phyloP scores from a whole-genome alignment of 2,113 vertebrate genomes.

The Vulpes lagopus region DNA sequence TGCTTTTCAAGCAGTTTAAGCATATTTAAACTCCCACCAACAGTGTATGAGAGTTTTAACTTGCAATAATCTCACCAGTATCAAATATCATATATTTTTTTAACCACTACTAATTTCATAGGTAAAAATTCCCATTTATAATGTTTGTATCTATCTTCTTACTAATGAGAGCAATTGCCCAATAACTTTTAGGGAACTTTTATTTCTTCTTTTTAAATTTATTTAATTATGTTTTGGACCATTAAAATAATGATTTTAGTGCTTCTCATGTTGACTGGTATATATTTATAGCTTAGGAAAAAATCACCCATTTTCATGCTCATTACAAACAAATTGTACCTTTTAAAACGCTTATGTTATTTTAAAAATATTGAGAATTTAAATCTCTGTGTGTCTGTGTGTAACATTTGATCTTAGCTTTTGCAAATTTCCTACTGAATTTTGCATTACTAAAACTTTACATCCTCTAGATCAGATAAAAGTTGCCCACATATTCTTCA shows the following conservation, averaged over 20 bases:
- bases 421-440: background rate
- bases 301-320: background rate
- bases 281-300: background rate
- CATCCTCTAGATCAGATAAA: background rate
- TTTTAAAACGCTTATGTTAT: background rate
- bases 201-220: background rate
- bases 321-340: background rate
- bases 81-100: background rate
- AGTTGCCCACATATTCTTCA: background rate
- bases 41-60: background rate
- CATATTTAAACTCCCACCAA: background rate
- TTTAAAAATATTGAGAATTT: background rate
- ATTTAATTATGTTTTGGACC: background rate
- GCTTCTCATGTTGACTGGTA: background rate
- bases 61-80: background rate
- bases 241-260: background rate
- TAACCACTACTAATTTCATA: conserved; percentile 7
- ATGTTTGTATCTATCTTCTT: background rate
- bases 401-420: background rate
- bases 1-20: background rate
- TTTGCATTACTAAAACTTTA: background rate
- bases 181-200: background rate
- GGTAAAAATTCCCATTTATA: background rate
- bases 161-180: background rate
- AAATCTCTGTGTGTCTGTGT: background rate